Percentiles rank a stretch among this genome's conserved stretches.
phyloP scores from a whole-genome alignment of 2,797 vertebrate species.

The Argentina silus region DNA sequence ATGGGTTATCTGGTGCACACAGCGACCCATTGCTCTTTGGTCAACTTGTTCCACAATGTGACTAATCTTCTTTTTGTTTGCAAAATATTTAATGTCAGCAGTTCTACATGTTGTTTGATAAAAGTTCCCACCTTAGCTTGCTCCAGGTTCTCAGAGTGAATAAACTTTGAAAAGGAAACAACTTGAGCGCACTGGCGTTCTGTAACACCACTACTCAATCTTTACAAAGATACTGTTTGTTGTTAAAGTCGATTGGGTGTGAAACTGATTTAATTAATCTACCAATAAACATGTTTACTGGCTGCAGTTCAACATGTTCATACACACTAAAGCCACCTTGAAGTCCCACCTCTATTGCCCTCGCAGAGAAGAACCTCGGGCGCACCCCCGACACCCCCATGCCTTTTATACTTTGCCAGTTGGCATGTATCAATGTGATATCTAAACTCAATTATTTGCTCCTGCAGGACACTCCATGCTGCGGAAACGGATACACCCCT shows the following conservation, averaged over 20 bases:
- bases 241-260: background rate
- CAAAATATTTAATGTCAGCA: background rate
- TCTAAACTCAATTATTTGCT: background rate
- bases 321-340: constrained; percentile 1
- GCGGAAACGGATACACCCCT: background rate
- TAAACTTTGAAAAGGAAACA: too few relatives aligned
- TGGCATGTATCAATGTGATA: background rate
- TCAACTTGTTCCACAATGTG: background rate
- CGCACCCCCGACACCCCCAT: background rate
- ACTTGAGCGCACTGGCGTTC: too few relatives aligned
- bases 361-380: background rate
- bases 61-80: background rate
- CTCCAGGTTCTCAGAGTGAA: too few relatives aligned
- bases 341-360: background rate
- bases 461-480: background rate
- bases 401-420: background rate
- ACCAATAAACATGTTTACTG: constrained; percentile 59
- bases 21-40: background rate
- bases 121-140: too few relatives aligned
- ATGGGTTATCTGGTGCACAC: background rate
- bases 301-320: constrained; percentile 40
- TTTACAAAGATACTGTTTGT: background rate
- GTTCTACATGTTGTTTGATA: background rate
- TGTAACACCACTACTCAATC: too few relatives aligned
- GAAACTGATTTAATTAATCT: constrained; percentile 58